Base-by-base conservation (phyloP, 2,113 vertebrate genomes). In the Mormyrus iriodes region DNA sequence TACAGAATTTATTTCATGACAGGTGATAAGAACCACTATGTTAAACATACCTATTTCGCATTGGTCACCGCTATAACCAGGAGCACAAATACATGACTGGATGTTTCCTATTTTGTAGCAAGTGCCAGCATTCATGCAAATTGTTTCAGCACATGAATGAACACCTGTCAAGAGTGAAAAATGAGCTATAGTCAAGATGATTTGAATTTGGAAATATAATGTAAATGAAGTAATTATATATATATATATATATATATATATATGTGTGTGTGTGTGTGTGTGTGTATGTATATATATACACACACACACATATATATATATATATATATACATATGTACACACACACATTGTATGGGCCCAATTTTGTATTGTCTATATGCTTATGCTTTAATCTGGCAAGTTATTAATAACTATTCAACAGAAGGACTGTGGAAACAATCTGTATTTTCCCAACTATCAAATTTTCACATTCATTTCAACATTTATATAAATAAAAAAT, bases 101-200 rank as follows among this genome's bases (percentile, higher is more conserved):
- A 95, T 94, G 2, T 93, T 95, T 5, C 96, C 96, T 1, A 93
- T 96, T 6, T 95, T 95, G 84, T 95, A 96, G 92, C 98, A 99
- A 89, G 97, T 96, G 27, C 98, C 98, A 90, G 97, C 97, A 85
- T 98, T 97, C 79, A 96, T 93, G 93, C 98, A 99, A 3, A 96
- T 94, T 91, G 96, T 96, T 4, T 93, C 95, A 90, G 95, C 94
- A 93, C 98, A 99, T 0, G 93, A 95, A 92, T 98, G 92, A 89
- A 96, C 89, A 89, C 93, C 98, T 99, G 93, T 91, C 91, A 89
- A 12, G n/a, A 85, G 93, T 35, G 31, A 79, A 85, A 24, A 61
- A 84, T 39, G 0, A 79, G 5, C 4, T 19, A 79, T 42, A 42
- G 39, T 79, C 35, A 49, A 13, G 61, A 69, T 69, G n/a, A 65